Percentiles rank a stretch among this genome's conserved stretches.
phyloP scores from a whole-genome alignment of 2,888 invertebrate species.

The Drosophila neoperkinsi region DNA sequence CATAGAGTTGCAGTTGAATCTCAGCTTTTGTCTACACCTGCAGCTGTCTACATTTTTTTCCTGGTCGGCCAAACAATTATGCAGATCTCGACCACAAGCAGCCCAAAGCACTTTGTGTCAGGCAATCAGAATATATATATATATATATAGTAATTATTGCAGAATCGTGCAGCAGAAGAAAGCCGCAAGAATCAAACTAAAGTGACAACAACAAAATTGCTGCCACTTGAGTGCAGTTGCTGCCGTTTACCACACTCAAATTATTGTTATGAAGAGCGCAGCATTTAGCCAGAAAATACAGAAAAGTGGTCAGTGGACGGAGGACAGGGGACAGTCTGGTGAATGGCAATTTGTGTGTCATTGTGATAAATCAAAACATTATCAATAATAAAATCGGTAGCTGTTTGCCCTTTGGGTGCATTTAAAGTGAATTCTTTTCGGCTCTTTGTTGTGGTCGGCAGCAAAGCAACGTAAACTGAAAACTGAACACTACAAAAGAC shows the following conservation, averaged over 20 bases:
- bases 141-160: conserved; percentile 20
- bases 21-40: conserved; percentile 48
- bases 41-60: conserved; percentile 59
- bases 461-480: conserved; percentile 2
- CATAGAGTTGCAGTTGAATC: background rate
- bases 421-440: conserved; percentile 57
- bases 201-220: conserved; percentile 41
- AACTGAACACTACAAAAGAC: conserved; percentile 23
- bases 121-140: conserved; percentile 7
- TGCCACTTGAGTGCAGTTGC: conserved; percentile 24
- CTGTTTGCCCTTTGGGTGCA: conserved; percentile 74
- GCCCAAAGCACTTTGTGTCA: conserved; percentile 20
- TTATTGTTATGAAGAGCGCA: conserved; percentile 26
- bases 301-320: conserved; percentile 22
- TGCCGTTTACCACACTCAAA: conserved; percentile 36
- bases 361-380: conserved; percentile 82
- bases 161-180: conserved; percentile 19
- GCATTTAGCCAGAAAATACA: conserved; percentile 21
- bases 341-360: conserved; percentile 76
- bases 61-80: conserved; percentile 46
- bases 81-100: conserved; percentile 63
- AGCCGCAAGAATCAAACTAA: conserved; percentile 41
- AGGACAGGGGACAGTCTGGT: conserved; percentile 5
- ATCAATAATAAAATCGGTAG: conserved; percentile 83
- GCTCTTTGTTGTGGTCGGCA: conserved; percentile 66